Evolutionary conservation across 1,140 invertebrate genomes (phyloP).

Genomic region (Apis laboriosa): DNA sequence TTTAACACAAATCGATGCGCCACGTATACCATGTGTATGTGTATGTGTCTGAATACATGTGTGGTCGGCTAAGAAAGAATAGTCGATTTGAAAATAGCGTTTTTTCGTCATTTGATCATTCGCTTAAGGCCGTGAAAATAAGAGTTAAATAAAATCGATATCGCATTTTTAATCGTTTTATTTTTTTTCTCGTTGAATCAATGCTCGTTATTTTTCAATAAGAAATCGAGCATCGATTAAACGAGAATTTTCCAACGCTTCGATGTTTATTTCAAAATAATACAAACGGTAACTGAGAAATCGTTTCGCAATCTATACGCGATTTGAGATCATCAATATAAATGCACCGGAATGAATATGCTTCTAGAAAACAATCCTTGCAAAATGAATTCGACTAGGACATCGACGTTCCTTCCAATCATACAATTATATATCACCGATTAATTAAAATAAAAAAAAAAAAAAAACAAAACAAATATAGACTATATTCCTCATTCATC

Average conservation of each 20-base stretch:
- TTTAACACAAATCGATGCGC: constrained; percentile 32
- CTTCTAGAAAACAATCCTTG: background rate
- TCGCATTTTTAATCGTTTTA: background rate
- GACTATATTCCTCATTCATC: background rate
- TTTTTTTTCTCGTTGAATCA: background rate
- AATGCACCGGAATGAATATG: constrained; percentile 31
- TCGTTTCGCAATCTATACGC: too few relatives aligned
- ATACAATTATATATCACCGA: background rate
- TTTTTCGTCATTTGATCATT: background rate
- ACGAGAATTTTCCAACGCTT: constrained; percentile 2
- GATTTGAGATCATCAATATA: constrained; percentile 33
- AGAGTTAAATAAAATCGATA: background rate
- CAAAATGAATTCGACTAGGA: background rate
- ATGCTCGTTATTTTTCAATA: background rate
- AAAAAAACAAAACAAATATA: background rate
- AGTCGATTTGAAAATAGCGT: constrained; percentile 4
- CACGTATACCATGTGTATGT: background rate
- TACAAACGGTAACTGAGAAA: background rate
- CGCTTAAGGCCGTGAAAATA: constrained; percentile 10
- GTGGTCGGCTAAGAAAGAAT: constrained; percentile 13
- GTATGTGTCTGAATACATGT: background rate
- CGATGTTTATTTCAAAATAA: background rate
- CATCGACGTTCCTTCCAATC: background rate
- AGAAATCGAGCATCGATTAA: background rate
- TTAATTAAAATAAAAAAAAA: constrained; percentile 4